Percentiles rank a stretch among this genome's conserved stretches.
Conservation (phyloP, 2,888 invertebrate species). For the Aproaerema taeniolella region DNA sequence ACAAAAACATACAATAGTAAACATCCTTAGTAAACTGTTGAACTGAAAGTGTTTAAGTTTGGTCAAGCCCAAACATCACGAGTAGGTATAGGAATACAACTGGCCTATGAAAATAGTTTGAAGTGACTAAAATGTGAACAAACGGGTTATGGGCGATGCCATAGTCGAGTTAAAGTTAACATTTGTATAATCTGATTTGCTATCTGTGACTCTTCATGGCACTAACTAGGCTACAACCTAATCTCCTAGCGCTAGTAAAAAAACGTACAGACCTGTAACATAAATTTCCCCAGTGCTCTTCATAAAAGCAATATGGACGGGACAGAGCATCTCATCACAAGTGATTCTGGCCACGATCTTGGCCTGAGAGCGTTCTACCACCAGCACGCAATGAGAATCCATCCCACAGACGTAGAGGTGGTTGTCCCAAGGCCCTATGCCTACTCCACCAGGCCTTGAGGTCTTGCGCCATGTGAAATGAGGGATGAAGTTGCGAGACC, state of each 20-base stretch:
- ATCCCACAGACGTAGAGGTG: constrained; percentile 80
- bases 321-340: constrained; percentile 78
- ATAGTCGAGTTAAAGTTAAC: no score
- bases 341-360: constrained; percentile 72
- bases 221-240: not conserved
- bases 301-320: constrained; percentile 79
- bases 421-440: constrained; percentile 79
- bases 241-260: no score
- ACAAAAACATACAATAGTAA: not conserved
- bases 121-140: no score
- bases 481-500: constrained; percentile 70
- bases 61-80: no score
- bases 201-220: no score
- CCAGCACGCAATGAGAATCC: constrained; percentile 79
- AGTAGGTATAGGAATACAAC: no score
- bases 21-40: no score
- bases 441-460: constrained; percentile 82
- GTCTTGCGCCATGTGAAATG: constrained; percentile 76
- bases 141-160: no score
- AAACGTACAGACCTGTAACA: constrained; percentile 80
- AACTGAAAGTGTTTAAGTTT: no score
- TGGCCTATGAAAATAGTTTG: no score
- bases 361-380: constrained; percentile 62
- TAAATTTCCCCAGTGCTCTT: constrained; percentile 75
- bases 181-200: no score